These are phyloP conservation scores for Atlantisia rogersi DNA, from an alignment of 2,113 vertebrate species.

Conservation along the genomic window DNA sequence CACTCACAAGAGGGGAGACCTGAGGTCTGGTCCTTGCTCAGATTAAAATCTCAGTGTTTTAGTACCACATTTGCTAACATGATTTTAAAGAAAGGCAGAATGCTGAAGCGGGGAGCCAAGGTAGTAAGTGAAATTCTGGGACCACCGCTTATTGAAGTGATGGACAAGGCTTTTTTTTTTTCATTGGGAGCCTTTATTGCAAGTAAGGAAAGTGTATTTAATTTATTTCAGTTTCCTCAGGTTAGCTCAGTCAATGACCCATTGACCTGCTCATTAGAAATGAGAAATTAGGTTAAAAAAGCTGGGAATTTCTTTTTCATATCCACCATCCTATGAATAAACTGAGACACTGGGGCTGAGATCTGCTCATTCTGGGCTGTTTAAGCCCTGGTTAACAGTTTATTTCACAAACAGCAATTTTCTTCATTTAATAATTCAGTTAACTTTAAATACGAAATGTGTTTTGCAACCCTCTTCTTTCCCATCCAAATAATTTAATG, in stretches of 20 bases:
- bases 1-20: background rate
- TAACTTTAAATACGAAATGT: background rate
- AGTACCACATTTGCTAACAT: background rate
- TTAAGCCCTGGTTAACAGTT: background rate
- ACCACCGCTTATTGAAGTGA: background rate
- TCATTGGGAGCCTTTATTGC: background rate
- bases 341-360: background rate
- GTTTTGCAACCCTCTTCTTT: background rate
- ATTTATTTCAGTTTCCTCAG: background rate
- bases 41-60: background rate
- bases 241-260: background rate
- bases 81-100: background rate
- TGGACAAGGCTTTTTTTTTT: background rate
- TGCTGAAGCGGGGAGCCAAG: background rate
- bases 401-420: background rate
- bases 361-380: background rate
- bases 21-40: background rate
- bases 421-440: background rate
- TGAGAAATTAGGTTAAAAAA: background rate
- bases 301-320: background rate
- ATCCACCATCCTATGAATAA: background rate
- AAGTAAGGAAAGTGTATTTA: background rate
- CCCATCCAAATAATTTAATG: background rate
- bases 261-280: background rate
- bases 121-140: background rate